Evolutionary conservation across 2,797 vertebrate species (phyloP), one percentile per base, ranked within the genome.

Genomic region (Coregonus sp.): DNA sequence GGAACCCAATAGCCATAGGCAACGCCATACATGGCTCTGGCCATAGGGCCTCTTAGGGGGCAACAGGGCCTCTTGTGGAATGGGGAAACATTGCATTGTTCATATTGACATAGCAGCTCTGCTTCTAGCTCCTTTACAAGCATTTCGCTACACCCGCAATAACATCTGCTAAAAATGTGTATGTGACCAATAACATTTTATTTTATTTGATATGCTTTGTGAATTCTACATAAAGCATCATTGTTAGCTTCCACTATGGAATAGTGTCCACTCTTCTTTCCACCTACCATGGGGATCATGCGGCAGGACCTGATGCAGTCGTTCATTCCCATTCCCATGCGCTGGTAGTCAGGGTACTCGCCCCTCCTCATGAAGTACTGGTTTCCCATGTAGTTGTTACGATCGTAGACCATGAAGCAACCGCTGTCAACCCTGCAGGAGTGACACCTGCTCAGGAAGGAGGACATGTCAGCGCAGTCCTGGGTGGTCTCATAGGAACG

Each of bases 311-410:
- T 56, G 50, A 72, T 72, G 71, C 50, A 56, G 71, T 72, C 51
- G 71, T 51, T 72, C 71, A 50, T 52, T 50, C 29, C 29, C 25
- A 72, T 63, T 25, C 59, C 29, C 50, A 54, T 72, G 71, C 25
- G 51, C 71, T 52, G 51, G 29, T 54, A 72, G 51, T 72, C 71
- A 16, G 50, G 4, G 71, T 72, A 72, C 71, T 72, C 71, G 50
- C 71, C 71, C 29, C 71, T 72, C 71, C 11, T 54, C 50, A 72
- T 52, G 51, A 72, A 56, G 50, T 54, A 9, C 71, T 72, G 71
- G 71, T 72, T 72, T 2, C 71, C 71, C 71, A 72, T 72, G 51
- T 56, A 72, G 71, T 72, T 72, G 71, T 50, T 72, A 20, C 25
- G 50, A 16, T 72, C 71, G 15, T 72, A 72, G 51, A 31, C 71